Base-by-base conservation (phyloP, 2,888 invertebrate species). In the Notodonta ziczac region DNA sequence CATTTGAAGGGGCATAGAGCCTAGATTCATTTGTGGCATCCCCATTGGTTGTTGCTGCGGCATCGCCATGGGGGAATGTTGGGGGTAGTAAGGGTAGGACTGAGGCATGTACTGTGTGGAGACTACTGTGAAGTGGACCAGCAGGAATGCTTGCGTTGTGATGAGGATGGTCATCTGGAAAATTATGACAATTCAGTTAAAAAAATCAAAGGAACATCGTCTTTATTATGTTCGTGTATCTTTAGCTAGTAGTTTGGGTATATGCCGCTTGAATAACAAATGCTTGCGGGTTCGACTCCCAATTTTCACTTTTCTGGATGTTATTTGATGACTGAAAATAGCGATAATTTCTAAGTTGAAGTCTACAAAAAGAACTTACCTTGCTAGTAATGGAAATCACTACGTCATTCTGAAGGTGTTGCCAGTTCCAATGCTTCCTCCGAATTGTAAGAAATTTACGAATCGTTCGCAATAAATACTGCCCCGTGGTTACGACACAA, bases 21-120 rank as follows among this genome's bases (percentile, higher is more conserved):
- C 5, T 16, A 51, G 24, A 14, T 52, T 39, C 54, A 54, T 54
- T 13, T 35, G 74, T 6, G 75, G 72, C 57, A 72, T 59, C 0
- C n/a, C 59, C 75, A 85, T 77, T 0, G 70, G 72, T 10, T 73
- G 66, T 16, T 79, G 72, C 9, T 74, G 74, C n/a, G 77, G 79
- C 7, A 74, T 76, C 59, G 73, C 75, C 57, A 76, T 62, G 5
- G 66, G 69, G n/a, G 66, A 69, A 55, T 55, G 16, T 56, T 42
- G 56, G n/a, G 8, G 46, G 54, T 69, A 60, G 14, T 60, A 65
- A 6, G 40, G 55, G 13, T 60, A 53, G 6, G 58, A 42, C 32
- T 51, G 58, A 10, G 69, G 70, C 61, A 66, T 65, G 16, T 60
- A 69, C 44, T 77, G 76, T 24, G 73, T 51, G 0, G 53, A 53